Evolutionary conservation across 2,888 invertebrate genomes (phyloP), one percentile per base, ranked within the genome.

Genomic region (Platycheirus albimanus): DNA sequence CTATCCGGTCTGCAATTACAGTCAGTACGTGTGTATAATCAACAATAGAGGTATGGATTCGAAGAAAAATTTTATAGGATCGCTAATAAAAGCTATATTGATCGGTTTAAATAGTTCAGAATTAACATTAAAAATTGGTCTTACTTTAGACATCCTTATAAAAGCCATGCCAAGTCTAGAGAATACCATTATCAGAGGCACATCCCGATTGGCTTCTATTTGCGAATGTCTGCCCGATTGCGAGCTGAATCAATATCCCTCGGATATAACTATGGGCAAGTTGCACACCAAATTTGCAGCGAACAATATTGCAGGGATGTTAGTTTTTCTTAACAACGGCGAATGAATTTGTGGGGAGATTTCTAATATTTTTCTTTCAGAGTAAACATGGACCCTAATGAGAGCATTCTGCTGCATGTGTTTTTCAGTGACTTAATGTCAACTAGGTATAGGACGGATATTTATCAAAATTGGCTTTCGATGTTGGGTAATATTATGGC

Each of bases 341-440:
- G 7, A 33, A 8, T 8, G 1, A 8, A 4, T 7, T 33, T n/a
- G n/a, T n/a, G n/a, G n/a, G n/a, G n/a, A 33, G 13, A 30, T 13
- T 1, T 10, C 70, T 45, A 24, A 3, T 17, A 17, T 17, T 17
- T 38, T 45, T 17, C 6, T 78, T 70, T 7, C 54, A 93, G 93
- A 74, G 89, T 91, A 76, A 90, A 90, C 30, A 87, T 91, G 20
- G 89, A 89, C 54, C 85, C 92, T 13, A 88, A 89, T 5, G 93
- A 94, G 85, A 92, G 92, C 54, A 94, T 94, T 33, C 87, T 94
- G 51, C 86, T 95, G 45, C 94, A 94, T 87, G 92, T 95, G n/a
- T 95, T 93, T 89, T 95, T 94, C 87, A 94, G 93, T 87, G 95
- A 95, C 88, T 88, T 95, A 85, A 93, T 94, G 83, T 93, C 94